A percentile compares a stretch with the other conserved stretches of the same genome.
Conservation (phyloP, 2,888 invertebrate species). For the Portevinia maculata region DNA sequence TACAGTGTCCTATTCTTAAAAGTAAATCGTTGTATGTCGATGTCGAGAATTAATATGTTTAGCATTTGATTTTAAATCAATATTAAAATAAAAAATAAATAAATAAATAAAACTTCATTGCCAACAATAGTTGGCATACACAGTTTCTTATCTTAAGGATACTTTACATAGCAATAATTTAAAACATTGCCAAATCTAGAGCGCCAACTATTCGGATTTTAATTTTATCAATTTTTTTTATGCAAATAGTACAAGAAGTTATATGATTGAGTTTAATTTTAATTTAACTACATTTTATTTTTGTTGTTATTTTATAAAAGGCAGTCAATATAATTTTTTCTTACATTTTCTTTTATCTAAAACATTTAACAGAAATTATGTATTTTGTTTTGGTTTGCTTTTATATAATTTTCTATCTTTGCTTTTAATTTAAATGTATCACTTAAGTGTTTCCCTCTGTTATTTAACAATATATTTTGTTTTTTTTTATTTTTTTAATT, state of each 20-base stretch:
- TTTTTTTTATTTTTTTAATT: conserved; percentile 39
- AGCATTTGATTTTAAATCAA: conserved; percentile 34
- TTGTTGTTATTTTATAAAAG: conserved; percentile 61
- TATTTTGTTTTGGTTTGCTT: conserved; percentile 51
- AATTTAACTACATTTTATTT: conserved; percentile 24
- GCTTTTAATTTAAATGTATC: conserved; percentile 70
- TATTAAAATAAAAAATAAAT: conserved; percentile 8
- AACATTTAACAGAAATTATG: conserved; percentile 67
- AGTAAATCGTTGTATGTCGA: conserved; percentile 72
- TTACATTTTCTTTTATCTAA: conserved; percentile 55
- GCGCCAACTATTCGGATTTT: conserved; percentile 47
- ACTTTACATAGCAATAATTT: conserved; percentile 59
- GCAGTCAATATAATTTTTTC: conserved; percentile 72
- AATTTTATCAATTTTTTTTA: conserved; percentile 38
- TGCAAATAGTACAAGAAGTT: conserved; percentile 68
- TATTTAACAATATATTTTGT: conserved; percentile 56
- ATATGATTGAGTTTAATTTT: conserved; percentile 68
- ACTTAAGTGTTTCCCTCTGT: conserved; percentile 72
- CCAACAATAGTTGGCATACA: conserved; percentile 63
- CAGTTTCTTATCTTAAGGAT: conserved; percentile 38
- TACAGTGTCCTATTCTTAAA: conserved; percentile 66
- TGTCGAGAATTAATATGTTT: conserved; percentile 58
- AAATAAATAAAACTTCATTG: conserved; percentile 28
- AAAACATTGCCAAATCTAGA: conserved; percentile 61
- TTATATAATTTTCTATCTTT: conserved; percentile 58